These are phyloP conservation scores for Moxostoma hubbsi DNA, from an alignment of 2,797 vertebrate genomes.

Conservation along the genomic window DNA sequence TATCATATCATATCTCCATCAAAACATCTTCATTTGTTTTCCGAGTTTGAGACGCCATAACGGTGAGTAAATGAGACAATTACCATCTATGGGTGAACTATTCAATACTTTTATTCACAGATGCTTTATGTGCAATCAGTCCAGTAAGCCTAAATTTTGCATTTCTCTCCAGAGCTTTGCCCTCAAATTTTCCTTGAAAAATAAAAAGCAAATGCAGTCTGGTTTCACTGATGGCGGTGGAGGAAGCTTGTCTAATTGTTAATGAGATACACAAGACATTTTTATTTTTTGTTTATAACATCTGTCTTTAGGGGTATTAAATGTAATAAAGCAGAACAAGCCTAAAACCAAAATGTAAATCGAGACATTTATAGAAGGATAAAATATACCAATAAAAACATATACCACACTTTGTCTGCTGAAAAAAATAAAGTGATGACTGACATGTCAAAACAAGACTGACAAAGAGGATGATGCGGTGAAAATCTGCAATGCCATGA, in stretches of 20 bases:
- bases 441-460: constrained; percentile 7
- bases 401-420: background rate
- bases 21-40: too few relatives aligned
- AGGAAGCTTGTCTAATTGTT: background rate
- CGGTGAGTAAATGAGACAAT: too few relatives aligned
- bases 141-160: background rate
- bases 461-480: constrained; percentile 10
- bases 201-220: constrained; percentile 8
- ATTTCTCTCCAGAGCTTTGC: background rate
- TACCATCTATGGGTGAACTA: too few relatives aligned
- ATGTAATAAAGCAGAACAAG: background rate
- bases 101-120: background rate
- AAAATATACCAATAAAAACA: constrained; percentile 4
- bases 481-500: background rate
- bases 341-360: background rate
- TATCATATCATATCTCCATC: too few relatives aligned
- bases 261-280: background rate
- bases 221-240: background rate
- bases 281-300: background rate
- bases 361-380: background rate
- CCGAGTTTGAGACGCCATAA: too few relatives aligned
- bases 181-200: constrained; percentile 12
- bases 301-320: background rate
- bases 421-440: background rate
- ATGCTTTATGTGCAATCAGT: background rate